A percentile compares a stretch with the other conserved stretches of the same genome.
phyloP scores from a whole-genome alignment of 2,888 invertebrate genomes.

The Ypsolopha scabrella region DNA sequence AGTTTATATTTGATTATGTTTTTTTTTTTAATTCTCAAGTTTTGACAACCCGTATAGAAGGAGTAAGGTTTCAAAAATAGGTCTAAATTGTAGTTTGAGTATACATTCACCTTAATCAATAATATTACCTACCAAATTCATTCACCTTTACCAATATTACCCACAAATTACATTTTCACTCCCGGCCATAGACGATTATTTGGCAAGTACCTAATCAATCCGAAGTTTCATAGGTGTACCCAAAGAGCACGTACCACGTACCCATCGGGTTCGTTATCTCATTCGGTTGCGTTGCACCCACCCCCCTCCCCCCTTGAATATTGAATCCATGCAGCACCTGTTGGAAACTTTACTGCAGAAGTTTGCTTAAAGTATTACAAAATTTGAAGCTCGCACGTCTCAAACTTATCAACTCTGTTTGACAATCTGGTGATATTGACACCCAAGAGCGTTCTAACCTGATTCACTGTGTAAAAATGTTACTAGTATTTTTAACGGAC shows the following conservation, averaged over 20 bases:
- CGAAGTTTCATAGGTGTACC: slow-evolving; percentile 40
- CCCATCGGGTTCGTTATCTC: slow-evolving; percentile 28
- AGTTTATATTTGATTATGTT: no score
- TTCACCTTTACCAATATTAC: no score
- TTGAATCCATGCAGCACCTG: slow-evolving; percentile 56
- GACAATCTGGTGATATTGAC: slow-evolving; percentile 45
- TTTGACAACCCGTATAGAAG: no score
- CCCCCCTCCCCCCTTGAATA: slow-evolving; percentile 24
- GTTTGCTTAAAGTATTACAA: slow-evolving; percentile 62
- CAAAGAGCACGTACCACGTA: slow-evolving; percentile 47
- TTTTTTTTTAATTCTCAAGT: no score
- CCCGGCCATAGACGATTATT: slow-evolving; percentile 21
- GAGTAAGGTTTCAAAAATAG: no score
- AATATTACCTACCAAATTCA: no score
- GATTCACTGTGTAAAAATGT: slow-evolving; percentile 20
- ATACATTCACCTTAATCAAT: no score
- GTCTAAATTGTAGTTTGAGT: no score
- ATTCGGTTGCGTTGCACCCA: slow-evolving; percentile 20
- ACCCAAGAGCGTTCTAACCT: slow-evolving; percentile 12
- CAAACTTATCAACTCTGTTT: slow-evolving; percentile 44
- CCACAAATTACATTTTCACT: slow-evolving; percentile 1
- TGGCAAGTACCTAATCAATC: slow-evolving; percentile 48
- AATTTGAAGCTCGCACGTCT: slow-evolving; percentile 42
- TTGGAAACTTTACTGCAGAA: slow-evolving; percentile 46
- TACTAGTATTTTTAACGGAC: slow-evolving; percentile 24